Conservation (phyloP, 2,797 vertebrate species). For the Aplochiton taeniatus region DNA sequence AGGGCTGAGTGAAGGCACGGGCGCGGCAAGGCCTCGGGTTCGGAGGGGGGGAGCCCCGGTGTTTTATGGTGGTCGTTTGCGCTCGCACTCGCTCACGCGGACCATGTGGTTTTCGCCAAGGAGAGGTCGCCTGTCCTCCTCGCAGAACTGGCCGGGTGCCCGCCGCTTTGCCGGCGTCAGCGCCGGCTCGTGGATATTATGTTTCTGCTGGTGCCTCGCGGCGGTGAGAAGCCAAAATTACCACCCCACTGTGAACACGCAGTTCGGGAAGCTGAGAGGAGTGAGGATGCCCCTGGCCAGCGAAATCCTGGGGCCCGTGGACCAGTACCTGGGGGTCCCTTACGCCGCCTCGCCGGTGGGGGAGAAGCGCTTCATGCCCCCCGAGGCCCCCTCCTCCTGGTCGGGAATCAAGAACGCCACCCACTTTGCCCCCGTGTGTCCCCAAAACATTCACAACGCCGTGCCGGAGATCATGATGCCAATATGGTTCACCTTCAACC, state of each 20-base stretch:
- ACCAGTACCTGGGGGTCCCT: slow-evolving; percentile 96
- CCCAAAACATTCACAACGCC: slow-evolving; percentile 99
- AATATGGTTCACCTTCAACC: slow-evolving; percentile 99
- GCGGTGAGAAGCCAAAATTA: slow-evolving; percentile 84
- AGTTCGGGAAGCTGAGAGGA: slow-evolving; percentile 95
- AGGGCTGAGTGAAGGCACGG: slow-evolving; percentile 55
- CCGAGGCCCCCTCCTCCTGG: slow-evolving; percentile 95
- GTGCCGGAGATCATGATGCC: slow-evolving; percentile 99
- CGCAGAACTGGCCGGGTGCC: slow-evolving; percentile 56
- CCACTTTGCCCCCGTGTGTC: slow-evolving; percentile 96
- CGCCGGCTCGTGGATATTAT: slow-evolving; percentile 86
- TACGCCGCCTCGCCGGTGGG: slow-evolving; percentile 90
- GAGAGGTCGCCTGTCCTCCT: slow-evolving; percentile 66
- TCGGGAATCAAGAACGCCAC: slow-evolving; percentile 98
- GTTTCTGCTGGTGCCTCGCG: slow-evolving; percentile 80
- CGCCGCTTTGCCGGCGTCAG: slow-evolving; percentile 41
- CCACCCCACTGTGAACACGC: slow-evolving; percentile 95
- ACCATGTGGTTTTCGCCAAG: slow-evolving; percentile 79
- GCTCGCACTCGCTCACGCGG: slow-evolving; percentile 63
- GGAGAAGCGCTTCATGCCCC: slow-evolving; percentile 97
- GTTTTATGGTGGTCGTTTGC: slow-evolving; percentile 70
- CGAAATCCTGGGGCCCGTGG: slow-evolving; percentile 96
- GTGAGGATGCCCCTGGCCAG: slow-evolving; percentile 91
- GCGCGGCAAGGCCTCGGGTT: slow-evolving; percentile 42
- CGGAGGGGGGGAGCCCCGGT: slow-evolving; percentile 51